Evolutionary conservation across 1,140 invertebrate species (phyloP), one percentile per base, ranked within the genome.

Genomic region (Aphaenogaster floridana): DNA sequence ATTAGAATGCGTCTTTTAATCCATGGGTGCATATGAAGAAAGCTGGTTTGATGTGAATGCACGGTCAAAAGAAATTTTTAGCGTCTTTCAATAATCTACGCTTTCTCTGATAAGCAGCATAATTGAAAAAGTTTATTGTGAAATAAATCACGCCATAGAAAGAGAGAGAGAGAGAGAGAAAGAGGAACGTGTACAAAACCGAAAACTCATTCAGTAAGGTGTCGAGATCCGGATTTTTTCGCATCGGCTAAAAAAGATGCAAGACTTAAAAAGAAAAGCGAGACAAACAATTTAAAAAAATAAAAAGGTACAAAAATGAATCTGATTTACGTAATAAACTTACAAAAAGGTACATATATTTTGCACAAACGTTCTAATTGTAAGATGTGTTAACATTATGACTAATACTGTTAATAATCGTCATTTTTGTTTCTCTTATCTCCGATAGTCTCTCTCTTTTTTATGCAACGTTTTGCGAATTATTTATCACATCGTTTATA

Each of bases 1-100:
- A 84, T 84, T 84, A 74, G 6, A 28, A 28, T 57, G 68, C 13
- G 9, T 61, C 7, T 59, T 45, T 76, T 50, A 63, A 48, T 76
- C 15, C 45, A 28, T 28, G 28, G 6, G 28, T 69, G 45, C 36
- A 15, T 8, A 15, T 21, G n/a, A 42, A 71, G 36, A 15, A 21
- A 54, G 71, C 64, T n/a, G 48, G 54, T 76, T 76, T 61, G 69
- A 28, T 34, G 15, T 39, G 17, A 13, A 52, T 64, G 34, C 28
- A 66, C 21, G 36, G 11, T 61, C 28, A 48, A 63, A 76, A 50
- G 42, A 76, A 76, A 50, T 50, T 54, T 71, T 28, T 71, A 39
- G 42, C 68, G 48, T 61, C 54, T 74, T 11, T 48, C 39, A 59
- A 7, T 71, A 72, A 72, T 59, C n/a, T 28, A 8, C 61, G 39